A percentile compares a stretch with the other conserved stretches of the same genome.
Evolutionary conservation across 2,888 invertebrate genomes (phyloP).

Genomic region (Fragum fragum): DNA sequence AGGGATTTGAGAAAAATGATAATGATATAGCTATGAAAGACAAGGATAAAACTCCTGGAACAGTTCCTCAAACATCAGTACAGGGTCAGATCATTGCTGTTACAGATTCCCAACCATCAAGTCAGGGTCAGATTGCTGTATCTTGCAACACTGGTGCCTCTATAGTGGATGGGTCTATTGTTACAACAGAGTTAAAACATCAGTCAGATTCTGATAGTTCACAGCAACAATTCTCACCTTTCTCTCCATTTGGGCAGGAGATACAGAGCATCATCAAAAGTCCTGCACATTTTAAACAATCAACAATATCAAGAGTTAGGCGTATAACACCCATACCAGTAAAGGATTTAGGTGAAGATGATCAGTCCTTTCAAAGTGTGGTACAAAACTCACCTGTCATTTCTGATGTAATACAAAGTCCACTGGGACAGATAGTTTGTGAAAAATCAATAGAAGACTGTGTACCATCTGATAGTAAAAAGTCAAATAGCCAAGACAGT

Average conservation of each 20-base stretch:
- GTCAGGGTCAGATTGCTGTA: too few relatives aligned
- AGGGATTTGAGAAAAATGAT: not conserved
- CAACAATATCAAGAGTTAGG: slow-evolving; percentile 45
- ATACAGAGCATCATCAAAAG: slow-evolving; percentile 56
- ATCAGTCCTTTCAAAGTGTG: slow-evolving; percentile 53
- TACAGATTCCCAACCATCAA: not conserved
- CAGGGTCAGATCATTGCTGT: not conserved
- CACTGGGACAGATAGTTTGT: not conserved
- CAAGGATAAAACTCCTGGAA: not conserved
- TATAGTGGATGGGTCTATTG: not conserved
- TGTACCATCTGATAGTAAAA: not conserved
- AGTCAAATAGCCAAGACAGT: not conserved
- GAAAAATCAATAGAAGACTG: slow-evolving; percentile 29
- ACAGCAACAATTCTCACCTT: slow-evolving; percentile 50
- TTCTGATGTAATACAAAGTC: slow-evolving; percentile 33
- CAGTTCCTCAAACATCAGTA: not conserved
- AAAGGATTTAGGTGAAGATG: slow-evolving; percentile 29
- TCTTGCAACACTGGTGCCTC: too few relatives aligned
- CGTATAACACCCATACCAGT: slow-evolving; percentile 64
- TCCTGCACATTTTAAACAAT: slow-evolving; percentile 42
- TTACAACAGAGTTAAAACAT: not conserved
- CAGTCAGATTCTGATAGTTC: not conserved
- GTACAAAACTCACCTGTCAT: slow-evolving; percentile 61
- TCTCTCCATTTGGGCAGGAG: slow-evolving; percentile 64
- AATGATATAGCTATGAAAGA: not conserved